Conservation (phyloP, 2,888 invertebrate species). For the Syrphus vitripennis region DNA sequence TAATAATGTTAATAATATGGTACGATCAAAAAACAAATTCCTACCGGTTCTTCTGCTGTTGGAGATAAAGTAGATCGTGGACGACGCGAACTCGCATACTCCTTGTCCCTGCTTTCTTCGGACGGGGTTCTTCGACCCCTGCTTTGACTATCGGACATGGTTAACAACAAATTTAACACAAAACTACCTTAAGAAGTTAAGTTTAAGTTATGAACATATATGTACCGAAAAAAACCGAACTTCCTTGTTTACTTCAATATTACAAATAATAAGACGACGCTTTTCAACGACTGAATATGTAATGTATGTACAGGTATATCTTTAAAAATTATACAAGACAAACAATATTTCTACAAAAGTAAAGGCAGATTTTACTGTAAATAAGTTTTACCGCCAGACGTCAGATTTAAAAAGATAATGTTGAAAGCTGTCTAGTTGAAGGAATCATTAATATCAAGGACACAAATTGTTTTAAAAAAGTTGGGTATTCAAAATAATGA, state of each 20-base stretch:
- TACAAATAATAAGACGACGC: not conserved
- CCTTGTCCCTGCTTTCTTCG: slow-evolving; percentile 25
- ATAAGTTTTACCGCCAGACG: too few relatives aligned
- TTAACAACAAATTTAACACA: not conserved
- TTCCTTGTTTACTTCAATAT: not conserved
- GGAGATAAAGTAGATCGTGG: slow-evolving; percentile 46
- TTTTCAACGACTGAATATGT: not conserved
- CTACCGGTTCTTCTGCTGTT: slow-evolving; percentile 57
- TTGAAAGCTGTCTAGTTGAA: too few relatives aligned
- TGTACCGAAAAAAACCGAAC: not conserved
- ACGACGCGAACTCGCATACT: slow-evolving; percentile 43
- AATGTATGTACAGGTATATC: too few relatives aligned
- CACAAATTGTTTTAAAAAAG: too few relatives aligned
- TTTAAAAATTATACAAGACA: not conserved
- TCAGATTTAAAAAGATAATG: too few relatives aligned
- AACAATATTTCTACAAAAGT: not conserved
- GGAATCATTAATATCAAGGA: too few relatives aligned
- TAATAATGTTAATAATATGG: not conserved
- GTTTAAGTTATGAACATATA: not conserved
- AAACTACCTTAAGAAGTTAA: not conserved
- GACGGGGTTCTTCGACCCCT: slow-evolving; percentile 45
- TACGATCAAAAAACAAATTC: too few relatives aligned
- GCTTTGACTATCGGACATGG: slow-evolving; percentile 60
- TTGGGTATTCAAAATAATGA: too few relatives aligned
- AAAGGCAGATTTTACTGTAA: not conserved